Percentiles rank a stretch among this genome's conserved stretches.
Evolutionary conservation across 2,888 invertebrate genomes (phyloP).

Genomic region (Netelia melanura): DNA sequence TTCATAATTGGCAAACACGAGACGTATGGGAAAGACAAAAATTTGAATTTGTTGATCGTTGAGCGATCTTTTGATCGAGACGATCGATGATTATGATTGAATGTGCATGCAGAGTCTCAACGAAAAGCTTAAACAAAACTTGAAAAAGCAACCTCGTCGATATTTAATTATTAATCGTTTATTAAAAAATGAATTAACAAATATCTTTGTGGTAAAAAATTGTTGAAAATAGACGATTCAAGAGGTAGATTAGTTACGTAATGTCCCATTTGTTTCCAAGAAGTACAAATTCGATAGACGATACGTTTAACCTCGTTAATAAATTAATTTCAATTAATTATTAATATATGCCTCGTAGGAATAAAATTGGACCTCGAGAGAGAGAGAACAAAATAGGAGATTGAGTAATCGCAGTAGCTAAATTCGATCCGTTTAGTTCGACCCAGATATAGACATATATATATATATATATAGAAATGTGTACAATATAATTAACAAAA

Average conservation of each 20-base stretch:
- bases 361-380: conserved; percentile 9
- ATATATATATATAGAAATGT: conserved; percentile 31
- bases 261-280: conserved; percentile 36
- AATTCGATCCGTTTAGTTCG: conserved; percentile 12
- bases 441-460: conserved; percentile 12
- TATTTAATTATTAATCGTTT: conserved; percentile 5
- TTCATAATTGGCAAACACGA: conserved; percentile 29
- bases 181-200: background rate
- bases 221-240: background rate
- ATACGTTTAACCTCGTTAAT: background rate
- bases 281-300: conserved; percentile 5
- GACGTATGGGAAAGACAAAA: conserved; percentile 20
- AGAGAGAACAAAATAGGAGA: conserved; percentile 42
- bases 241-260: conserved; percentile 30
- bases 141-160: conserved; percentile 13
- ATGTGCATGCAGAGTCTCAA: conserved; percentile 56
- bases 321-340: background rate
- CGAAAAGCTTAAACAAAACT: background rate
- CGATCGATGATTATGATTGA: conserved; percentile 30
- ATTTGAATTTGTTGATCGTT: conserved; percentile 25
- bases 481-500: conserved; percentile 11
- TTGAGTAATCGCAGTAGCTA: conserved; percentile 36
- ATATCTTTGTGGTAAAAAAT: conserved; percentile 20
- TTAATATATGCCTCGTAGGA: background rate
- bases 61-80: background rate